Percentiles rank a stretch among this genome's conserved stretches.
Conservation (phyloP, 2,797 vertebrate species). For the Choloepus didactylus region DNA sequence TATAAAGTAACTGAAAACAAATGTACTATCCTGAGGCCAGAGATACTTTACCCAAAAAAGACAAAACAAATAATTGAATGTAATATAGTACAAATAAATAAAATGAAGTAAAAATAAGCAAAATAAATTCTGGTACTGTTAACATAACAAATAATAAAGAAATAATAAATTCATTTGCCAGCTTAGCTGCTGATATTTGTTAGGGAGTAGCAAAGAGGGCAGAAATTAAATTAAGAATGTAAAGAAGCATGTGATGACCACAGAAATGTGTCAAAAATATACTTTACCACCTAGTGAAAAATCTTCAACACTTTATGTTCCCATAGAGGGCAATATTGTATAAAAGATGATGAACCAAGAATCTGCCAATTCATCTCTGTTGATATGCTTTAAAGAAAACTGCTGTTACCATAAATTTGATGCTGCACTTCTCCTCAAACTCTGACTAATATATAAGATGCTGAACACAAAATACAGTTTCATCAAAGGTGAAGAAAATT, state of each 20-base stretch:
- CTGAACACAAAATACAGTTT: conserved; percentile 70
- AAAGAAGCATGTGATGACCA: neutral
- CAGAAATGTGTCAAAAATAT: neutral
- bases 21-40: neutral
- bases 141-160: conserved; percentile 8
- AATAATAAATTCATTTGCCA: conserved; percentile 2
- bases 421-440: conserved; percentile 77
- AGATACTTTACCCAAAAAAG: conserved; percentile 17
- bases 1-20: neutral
- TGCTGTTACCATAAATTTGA: conserved; percentile 82
- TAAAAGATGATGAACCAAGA: conserved; percentile 84
- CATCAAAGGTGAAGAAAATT: conserved; percentile 82
- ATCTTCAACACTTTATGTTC: conserved; percentile 79
- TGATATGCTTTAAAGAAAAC: conserved; percentile 84
- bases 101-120: neutral
- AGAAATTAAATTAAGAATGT: conserved; percentile 48
- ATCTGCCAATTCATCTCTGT: conserved; percentile 83
- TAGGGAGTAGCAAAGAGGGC: neutral
- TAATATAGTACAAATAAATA: neutral
- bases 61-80: conserved; percentile 6
- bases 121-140: neutral
- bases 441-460: conserved; percentile 81
- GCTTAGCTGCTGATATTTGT: neutral
- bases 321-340: conserved; percentile 91
- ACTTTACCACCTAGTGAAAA: neutral